A percentile compares a stretch with the other conserved stretches of the same genome.
phyloP scores from a whole-genome alignment of 2,113 vertebrate species.

The Ia io region DNA sequence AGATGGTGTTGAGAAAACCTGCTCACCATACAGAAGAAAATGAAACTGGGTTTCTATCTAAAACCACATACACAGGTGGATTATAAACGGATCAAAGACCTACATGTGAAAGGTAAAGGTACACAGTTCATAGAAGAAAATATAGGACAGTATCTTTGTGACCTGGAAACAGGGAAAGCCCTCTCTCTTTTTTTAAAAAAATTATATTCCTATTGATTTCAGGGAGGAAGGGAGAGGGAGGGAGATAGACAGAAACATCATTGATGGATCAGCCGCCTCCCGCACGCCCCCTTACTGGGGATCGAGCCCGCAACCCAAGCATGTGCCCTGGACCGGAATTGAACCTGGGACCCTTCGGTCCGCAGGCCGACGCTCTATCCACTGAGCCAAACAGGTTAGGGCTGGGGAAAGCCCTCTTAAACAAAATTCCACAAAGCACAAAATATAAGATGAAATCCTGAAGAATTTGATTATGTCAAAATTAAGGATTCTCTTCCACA shows the following conservation, averaged over 20 bases:
- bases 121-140: background rate
- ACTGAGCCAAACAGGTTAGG: no score
- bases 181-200: background rate
- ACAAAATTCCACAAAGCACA: constrained; percentile 20
- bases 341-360: no score
- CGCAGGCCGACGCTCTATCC: no score
- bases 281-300: no score
- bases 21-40: background rate
- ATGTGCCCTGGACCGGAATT: no score
- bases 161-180: background rate
- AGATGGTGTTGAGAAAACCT: background rate
- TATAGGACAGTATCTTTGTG: background rate
- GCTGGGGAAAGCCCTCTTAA: background rate
- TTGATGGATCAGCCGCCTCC: no score
- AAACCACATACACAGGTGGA: background rate
- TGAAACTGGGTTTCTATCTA: background rate
- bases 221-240: no score
- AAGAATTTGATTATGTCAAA: constrained; percentile 13
- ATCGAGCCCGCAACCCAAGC: no score
- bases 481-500: constrained; percentile 28
- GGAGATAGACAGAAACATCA: no score
- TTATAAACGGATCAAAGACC: background rate
- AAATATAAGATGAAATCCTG: background rate
- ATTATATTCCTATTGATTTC: no score
- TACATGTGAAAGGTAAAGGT: background rate